Percentiles rank a stretch among this genome's conserved stretches.
phyloP scores from a whole-genome alignment of 1,140 invertebrate species.

The Zaprionus taronus region DNA sequence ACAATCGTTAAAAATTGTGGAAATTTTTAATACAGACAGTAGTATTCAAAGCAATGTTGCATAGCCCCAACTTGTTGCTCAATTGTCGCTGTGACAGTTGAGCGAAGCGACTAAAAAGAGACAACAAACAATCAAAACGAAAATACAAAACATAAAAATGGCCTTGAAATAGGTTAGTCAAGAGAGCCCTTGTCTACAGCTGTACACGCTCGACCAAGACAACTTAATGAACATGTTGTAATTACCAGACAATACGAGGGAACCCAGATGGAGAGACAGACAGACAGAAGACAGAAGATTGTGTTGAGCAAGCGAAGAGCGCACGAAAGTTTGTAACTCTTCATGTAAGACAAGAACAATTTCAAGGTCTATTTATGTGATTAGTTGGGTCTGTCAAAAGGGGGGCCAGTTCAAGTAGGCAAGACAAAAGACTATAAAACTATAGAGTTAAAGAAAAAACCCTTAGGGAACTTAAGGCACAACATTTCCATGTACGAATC shows the following conservation, averaged over 20 bases:
- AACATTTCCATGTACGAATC: neutral
- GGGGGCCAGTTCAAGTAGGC: neutral
- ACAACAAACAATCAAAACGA: constrained; percentile 1
- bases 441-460: neutral
- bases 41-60: constrained; percentile 31
- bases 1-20: constrained; percentile 16
- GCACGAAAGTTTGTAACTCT: neutral
- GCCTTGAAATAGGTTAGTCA: constrained; percentile 39
- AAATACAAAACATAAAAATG: constrained; percentile 22
- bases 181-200: neutral
- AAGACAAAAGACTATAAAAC: neutral
- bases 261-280: neutral
- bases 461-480: neutral
- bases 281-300: constrained; percentile 15
- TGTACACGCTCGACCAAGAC: constrained; percentile 37
- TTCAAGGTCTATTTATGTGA: neutral
- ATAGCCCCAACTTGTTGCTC: constrained; percentile 35
- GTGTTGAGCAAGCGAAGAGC: constrained; percentile 8
- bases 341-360: constrained; percentile 17
- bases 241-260: constrained; percentile 30
- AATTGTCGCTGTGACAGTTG: constrained; percentile 20
- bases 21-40: constrained; percentile 7
- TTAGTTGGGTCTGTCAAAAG: neutral
- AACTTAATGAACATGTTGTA: constrained; percentile 41
- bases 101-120: constrained; percentile 1